Evolutionary conservation across 2,797 vertebrate genomes (phyloP).

Genomic region (Sebastes cheni): DNA sequence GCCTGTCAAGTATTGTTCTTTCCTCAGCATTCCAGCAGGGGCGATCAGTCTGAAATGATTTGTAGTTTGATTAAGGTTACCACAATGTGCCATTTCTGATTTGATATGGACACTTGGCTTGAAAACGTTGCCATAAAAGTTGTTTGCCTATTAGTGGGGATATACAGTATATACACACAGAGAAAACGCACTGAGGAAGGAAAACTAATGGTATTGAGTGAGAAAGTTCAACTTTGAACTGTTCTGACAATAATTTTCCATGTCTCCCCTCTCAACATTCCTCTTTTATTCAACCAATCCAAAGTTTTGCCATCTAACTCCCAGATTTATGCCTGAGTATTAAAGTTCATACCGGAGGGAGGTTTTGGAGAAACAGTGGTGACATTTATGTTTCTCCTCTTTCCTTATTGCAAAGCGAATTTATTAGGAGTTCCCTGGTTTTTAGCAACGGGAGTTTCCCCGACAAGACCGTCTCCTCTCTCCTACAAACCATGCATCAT

Average conservation of each 20-base stretch:
- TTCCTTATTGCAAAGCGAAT: constrained; percentile 44
- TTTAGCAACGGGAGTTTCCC: constrained; percentile 62
- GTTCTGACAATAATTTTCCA: constrained; percentile 54
- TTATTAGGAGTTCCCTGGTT: constrained; percentile 65
- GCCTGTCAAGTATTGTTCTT: constrained; percentile 77
- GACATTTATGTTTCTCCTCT: constrained; percentile 67
- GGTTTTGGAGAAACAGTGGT: constrained; percentile 57
- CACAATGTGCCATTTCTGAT: constrained; percentile 75
- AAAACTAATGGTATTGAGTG: constrained; percentile 13
- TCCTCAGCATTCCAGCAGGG: constrained; percentile 65
- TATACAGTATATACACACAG: not conserved
- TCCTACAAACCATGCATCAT: constrained; percentile 57
- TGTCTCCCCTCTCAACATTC: constrained; percentile 25
- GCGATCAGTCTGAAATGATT: constrained; percentile 69
- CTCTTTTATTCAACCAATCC: constrained; percentile 38
- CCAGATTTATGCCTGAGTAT: constrained; percentile 63
- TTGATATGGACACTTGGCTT: constrained; percentile 58
- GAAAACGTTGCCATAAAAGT: constrained; percentile 49
- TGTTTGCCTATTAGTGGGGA: constrained; percentile 38
- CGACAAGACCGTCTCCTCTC: constrained; percentile 46
- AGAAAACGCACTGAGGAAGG: not conserved
- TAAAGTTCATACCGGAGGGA: constrained; percentile 50
- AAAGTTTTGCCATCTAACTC: constrained; percentile 35
- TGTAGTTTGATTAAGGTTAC: constrained; percentile 79
- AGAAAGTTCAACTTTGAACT: constrained; percentile 38